Base-by-base conservation (phyloP, 2,113 vertebrate genomes). In the Nesogale talazaci region DNA sequence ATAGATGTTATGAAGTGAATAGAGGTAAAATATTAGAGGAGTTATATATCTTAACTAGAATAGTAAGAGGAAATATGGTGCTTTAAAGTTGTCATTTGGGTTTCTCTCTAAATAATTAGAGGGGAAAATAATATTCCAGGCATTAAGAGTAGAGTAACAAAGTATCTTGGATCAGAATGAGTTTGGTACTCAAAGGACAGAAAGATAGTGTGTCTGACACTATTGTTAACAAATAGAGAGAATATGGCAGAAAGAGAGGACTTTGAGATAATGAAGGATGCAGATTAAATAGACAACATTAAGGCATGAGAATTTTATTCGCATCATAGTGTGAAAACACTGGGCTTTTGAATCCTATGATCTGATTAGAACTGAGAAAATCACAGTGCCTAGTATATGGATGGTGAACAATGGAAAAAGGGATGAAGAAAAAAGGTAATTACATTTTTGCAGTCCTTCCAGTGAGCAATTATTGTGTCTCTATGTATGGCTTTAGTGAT, bases 91-190 rank as follows among this genome's bases (percentile, higher is more conserved):
- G 20, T 31, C 4, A 80, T 74, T 56, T 83, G 46, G 65, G 9
- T 91, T 88, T 67, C 88, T 1, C n/a, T 90, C 74, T 82, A 74
- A 83, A 90, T 40, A 10, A 85, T 86, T 87, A 52, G 14, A 57
- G 34, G 17, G 92, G 78, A 89, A 87, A 72, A 56, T 88, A 6
- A 52, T 34, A 92, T 92, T 77, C 23, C 23, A 22, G 29, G 25
- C n/a, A 75, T 79, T 22, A 59, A 27, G 31, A 93, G 76, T 63
- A 80, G 20, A 38, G 86, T 65, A 56, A 36, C 22, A 92, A 11
- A 38, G 16, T 11, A 74, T 5, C 69, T 80, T 81, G 84, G 59
- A 29, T 88, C 31, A 31, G 9, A 88, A 79, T 85, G 65, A 79
- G 22, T 86, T 79, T 38, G 46, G 16, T 63, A 22, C 67, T 91